Evolutionary conservation across 2,888 invertebrate genomes (phyloP).

Genomic region (Osmoderma eremita): DNA sequence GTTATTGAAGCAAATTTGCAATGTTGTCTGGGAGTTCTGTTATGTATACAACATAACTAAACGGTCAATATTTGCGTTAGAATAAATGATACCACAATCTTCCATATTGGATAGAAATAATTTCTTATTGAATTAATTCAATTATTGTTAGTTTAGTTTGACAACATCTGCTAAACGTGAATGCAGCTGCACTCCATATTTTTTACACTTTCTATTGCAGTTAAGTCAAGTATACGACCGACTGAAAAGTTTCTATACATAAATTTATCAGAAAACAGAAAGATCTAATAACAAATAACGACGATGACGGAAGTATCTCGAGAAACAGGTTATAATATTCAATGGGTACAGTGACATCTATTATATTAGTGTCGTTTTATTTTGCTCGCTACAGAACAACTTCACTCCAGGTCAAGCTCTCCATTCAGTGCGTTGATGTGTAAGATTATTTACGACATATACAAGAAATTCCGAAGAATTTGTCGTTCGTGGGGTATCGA

Average conservation of each 20-base stretch:
- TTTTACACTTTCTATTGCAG: slow-evolving; percentile 22
- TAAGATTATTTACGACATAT: slow-evolving; percentile 40
- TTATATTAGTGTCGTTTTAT: slow-evolving; percentile 35
- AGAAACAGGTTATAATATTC: slow-evolving; percentile 34
- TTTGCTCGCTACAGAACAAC: slow-evolving; percentile 24
- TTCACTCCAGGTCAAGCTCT: slow-evolving; percentile 29
- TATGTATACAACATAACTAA: too few relatives aligned
- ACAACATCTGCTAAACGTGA: neutral
- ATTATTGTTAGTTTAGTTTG: neutral
- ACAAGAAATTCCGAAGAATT: slow-evolving; percentile 39
- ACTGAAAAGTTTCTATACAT: slow-evolving; percentile 28
- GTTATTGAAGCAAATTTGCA: too few relatives aligned
- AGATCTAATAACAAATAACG: slow-evolving; percentile 33
- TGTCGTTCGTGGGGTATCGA: slow-evolving; percentile 20
- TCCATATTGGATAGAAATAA: neutral
- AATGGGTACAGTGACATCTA: slow-evolving; percentile 36
- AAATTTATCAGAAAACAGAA: slow-evolving; percentile 36
- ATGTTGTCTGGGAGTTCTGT: too few relatives aligned
- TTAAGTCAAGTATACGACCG: neutral
- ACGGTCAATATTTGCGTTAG: too few relatives aligned
- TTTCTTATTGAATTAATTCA: neutral
- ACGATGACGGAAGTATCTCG: slow-evolving; percentile 30
- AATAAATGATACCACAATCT: neutral
- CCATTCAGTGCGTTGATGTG: slow-evolving; percentile 40
- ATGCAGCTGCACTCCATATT: slow-evolving; percentile 21